These are phyloP conservation scores for Adela reaumurella DNA, from an alignment of 2,888 invertebrate species.

Conservation along the genomic window DNA sequence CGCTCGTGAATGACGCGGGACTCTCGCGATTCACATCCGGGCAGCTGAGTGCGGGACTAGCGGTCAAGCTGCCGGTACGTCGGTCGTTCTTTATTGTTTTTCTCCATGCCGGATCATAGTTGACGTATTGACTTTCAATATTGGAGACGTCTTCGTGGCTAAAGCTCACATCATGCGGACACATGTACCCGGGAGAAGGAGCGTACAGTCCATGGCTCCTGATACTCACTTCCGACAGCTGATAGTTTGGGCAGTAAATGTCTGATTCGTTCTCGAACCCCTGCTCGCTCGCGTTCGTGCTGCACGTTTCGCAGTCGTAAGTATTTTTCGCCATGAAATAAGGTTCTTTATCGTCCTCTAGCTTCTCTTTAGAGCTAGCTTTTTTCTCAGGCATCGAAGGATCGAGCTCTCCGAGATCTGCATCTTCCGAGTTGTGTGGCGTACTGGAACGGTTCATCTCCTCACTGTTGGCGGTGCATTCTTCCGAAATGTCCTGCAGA, in stretches of 20 bases:
- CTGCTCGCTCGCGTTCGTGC: conserved; percentile 45
- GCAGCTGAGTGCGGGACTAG: conserved; percentile 41
- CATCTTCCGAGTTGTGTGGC: conserved; percentile 26
- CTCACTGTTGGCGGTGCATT: conserved; percentile 45
- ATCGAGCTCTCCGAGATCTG: conserved; percentile 26
- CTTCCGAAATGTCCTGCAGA: conserved; percentile 44
- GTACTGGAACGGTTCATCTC: conserved; percentile 33
- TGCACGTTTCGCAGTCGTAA: conserved; percentile 45
- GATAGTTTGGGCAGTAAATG: conserved; percentile 58
- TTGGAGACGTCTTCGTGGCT: conserved; percentile 49
- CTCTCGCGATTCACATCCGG: conserved; percentile 41
- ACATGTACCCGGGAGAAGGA: conserved; percentile 55
- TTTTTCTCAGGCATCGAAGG: conserved; percentile 27
- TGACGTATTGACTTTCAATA: conserved; percentile 52
- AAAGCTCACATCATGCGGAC: conserved; percentile 48
- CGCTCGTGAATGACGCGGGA: conserved; percentile 48
- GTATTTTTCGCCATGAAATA: conserved; percentile 42
- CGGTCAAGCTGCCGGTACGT: conserved; percentile 38
- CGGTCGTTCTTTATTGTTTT: conserved; percentile 41
- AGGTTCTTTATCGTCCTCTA: conserved; percentile 35
- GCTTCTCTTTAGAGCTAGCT: conserved; percentile 30
- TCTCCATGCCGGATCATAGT: conserved; percentile 54
- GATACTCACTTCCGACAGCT: conserved; percentile 63
- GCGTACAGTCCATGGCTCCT: conserved; percentile 62
- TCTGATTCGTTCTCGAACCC: conserved; percentile 59